These are phyloP conservation scores for Ornithoptera priamus DNA, from an alignment of 2,888 invertebrate species.

Conservation along the genomic window DNA sequence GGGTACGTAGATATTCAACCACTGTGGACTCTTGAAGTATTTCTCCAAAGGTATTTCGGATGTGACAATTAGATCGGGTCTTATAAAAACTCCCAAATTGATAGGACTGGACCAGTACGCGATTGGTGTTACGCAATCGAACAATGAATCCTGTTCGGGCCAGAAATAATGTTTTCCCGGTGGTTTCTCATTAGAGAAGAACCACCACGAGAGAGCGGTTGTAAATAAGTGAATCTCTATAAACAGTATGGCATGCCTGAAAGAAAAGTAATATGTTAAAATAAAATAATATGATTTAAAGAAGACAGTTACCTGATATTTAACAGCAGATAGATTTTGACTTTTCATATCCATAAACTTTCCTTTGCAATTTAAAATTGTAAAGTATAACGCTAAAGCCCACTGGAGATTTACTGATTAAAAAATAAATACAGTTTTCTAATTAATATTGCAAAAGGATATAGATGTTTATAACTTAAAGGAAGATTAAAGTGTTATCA, in stretches of 20 bases:
- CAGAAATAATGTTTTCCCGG: constrained; percentile 5
- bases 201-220: not conserved
- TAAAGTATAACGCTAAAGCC: no score
- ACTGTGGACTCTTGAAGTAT: constrained; percentile 4
- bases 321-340: no score
- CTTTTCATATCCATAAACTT: no score
- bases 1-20: constrained; percentile 5
- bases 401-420: no score
- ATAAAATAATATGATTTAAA: not conserved
- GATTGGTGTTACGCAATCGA: constrained; percentile 20
- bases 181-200: not conserved
- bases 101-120: constrained; percentile 2
- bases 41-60: constrained; percentile 3
- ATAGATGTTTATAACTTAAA: no score
- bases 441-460: no score
- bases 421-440: no score
- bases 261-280: not conserved
- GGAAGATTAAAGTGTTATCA: no score
- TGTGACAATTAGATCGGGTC: constrained; percentile 10
- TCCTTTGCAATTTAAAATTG: no score
- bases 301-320: no score
- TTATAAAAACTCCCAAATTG: constrained; percentile 10
- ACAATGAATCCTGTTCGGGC: constrained; percentile 14
- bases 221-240: not conserved
- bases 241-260: not conserved